Evolutionary conservation across 1,140 invertebrate species (phyloP), one percentile per base, ranked within the genome.

Genomic region (Linepithema humile): DNA sequence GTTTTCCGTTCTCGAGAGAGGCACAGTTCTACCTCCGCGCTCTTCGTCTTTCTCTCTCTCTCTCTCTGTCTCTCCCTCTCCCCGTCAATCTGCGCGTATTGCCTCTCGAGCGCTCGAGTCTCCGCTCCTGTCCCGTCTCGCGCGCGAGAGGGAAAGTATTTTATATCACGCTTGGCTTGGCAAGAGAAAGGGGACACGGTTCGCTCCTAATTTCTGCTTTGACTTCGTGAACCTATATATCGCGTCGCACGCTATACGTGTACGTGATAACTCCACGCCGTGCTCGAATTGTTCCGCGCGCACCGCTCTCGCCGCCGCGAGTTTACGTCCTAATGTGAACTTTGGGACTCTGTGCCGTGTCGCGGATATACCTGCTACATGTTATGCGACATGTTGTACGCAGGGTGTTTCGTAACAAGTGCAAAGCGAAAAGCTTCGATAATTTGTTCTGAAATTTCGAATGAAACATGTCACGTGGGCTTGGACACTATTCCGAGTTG

Each of bases 171-270:
- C 91, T 94, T 93, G 90, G 93, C 93, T 94, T 94, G 92, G 93
- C 91, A 94, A 94, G 94, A 94, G 93, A 94, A 94, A 94, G 94
- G 94, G 93, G 93, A 94, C 93, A 94, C 91, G 93, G 90, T 93
- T 92, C 93, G 93, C 92, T 94, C 93, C 93, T 94, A 94, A 94
- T 94, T 94, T 94, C 93, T 94, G 93, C 87, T 91, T 93, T 91
- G 93, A 92, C 91, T 94, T 91, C 85, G 89, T 88, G 87, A 90
- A 91, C 90, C 91, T 91, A 90, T 90, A 86, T 85, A 85, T 88
- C 57, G 82, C 89, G 73, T 64, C 65, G 65, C 74, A 84, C 53
- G 23, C 15, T 35, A 23, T 35, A 20, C 9, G 5, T n/a, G 15
- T 23, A 23, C 85, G 84, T 87, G 17, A 84, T 92, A 88, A 92